These are phyloP conservation scores for Emydura subglobosa DNA, from an alignment of 2,113 vertebrate genomes.

Conservation along the genomic window DNA sequence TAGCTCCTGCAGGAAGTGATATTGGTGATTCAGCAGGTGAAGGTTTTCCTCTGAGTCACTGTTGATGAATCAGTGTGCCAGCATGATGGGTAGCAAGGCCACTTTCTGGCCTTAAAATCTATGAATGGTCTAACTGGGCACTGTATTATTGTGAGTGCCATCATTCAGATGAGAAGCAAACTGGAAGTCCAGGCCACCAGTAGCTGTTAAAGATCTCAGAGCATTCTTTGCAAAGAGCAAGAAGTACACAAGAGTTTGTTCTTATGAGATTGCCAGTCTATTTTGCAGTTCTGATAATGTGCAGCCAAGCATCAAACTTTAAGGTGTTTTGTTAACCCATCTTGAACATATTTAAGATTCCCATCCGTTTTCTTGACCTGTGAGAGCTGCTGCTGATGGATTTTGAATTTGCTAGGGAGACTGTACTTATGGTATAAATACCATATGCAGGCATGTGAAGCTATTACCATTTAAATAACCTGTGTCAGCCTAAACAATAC, in stretches of 20 bases:
- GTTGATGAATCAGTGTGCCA: not conserved
- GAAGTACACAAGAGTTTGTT: not conserved
- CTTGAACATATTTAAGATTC: constrained; percentile 6
- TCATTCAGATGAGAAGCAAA: not conserved
- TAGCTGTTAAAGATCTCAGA: not conserved
- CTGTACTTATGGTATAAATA: not conserved
- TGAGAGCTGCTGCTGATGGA: not conserved
- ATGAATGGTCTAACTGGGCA: not conserved
- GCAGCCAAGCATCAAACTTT: not conserved
- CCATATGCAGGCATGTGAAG: not conserved
- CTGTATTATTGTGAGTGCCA: not conserved
- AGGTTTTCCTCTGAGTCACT: not conserved
- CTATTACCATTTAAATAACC: constrained; percentile 72
- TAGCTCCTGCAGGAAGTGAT: not conserved
- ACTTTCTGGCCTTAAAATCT: not conserved
- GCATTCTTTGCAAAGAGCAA: not conserved
- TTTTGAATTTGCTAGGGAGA: not conserved
- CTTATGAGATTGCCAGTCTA: not conserved
- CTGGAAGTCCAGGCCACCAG: not conserved
- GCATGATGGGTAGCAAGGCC: not conserved
- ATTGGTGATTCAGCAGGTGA: not conserved
- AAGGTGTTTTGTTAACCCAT: constrained; percentile 2
- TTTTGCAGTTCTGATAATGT: not conserved
- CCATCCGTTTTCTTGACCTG: constrained; percentile 20
- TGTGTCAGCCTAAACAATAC: constrained; percentile 49